A percentile compares a stretch with the other conserved stretches of the same genome.
These are phyloP conservation scores for Rhaphigaster nebulosa DNA, from an alignment of 2,888 invertebrate species.

Conservation along the genomic window DNA sequence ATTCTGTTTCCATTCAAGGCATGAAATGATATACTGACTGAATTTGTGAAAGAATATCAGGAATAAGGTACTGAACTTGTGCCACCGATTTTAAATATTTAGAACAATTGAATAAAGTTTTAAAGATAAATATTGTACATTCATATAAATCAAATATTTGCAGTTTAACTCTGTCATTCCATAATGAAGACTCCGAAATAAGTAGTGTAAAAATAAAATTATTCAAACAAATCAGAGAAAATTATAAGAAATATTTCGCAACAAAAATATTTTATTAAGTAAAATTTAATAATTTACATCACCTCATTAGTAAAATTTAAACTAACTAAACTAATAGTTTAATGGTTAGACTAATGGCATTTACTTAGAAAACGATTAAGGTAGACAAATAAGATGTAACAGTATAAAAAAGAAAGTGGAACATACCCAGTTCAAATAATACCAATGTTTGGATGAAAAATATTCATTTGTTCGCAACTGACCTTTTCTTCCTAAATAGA, in stretches of 20 bases:
- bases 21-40: too few relatives aligned
- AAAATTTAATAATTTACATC: background rate
- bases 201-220: background rate
- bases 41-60: too few relatives aligned
- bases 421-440: background rate
- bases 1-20: too few relatives aligned
- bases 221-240: background rate
- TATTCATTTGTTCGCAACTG: background rate
- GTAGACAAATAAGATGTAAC: background rate
- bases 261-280: background rate
- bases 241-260: background rate
- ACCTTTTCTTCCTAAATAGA: conserved; percentile 5
- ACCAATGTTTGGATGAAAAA: background rate
- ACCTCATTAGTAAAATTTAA: background rate
- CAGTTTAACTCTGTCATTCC: background rate
- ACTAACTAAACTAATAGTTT: background rate
- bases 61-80: too few relatives aligned
- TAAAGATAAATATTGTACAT: too few relatives aligned
- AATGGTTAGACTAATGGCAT: background rate
- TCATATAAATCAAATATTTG: background rate
- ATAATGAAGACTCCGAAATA: background rate
- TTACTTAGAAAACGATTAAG: background rate
- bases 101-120: too few relatives aligned
- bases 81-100: too few relatives aligned
- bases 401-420: background rate